Base-by-base conservation (phyloP, 2,113 vertebrate genomes). In the Zosterops japonicus region DNA sequence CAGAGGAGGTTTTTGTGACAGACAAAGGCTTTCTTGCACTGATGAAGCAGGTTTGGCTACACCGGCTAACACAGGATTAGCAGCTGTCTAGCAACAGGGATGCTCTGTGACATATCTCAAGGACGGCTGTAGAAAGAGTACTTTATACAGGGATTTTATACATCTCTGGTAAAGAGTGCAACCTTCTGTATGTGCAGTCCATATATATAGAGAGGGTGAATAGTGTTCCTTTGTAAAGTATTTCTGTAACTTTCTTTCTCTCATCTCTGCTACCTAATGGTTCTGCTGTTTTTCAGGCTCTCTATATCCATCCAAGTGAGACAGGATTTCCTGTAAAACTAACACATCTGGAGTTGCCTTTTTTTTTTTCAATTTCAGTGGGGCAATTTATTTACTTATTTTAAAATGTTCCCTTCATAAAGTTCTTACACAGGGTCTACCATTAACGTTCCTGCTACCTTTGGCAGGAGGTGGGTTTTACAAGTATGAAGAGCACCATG, bases 311-410 rank as follows among this genome's bases (percentile, higher is more conserved):
- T 57, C 76, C 80, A 93, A 95, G 72, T 94, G 83, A 89, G 95
- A 92, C 95, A 92, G 93, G 96, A 96, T 96, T 96, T 97, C 92
- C 96, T 94, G 90, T 65, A 86, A 93, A 93, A 52, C 76, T 90
- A 87, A 96, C 92, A 94, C 93, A 93, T 94, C 74, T 90, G 64
- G 68, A 89, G n/a, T 56, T 59, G 23, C 41, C 29, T 57, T 12
- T 87, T 60, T 39, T 39, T 55, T 63, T 35, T 55, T 19, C 20
- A 8, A 42, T 86, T 90, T 92, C 44, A 82, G 57, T 42, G 12
- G 78, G 53, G 18, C 24, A 94, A 90, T 94, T 92, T 90, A 87
- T 94, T 94, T 87, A 74, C 83, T 60, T 89, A 75, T 88, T 96
- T 93, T 52, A 87, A 96, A 95, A 93, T 88, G 86, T 90, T 83